These are phyloP conservation scores for Ariopsis seemanni DNA, from an alignment of 2,113 vertebrate species.

Conservation along the genomic window DNA sequence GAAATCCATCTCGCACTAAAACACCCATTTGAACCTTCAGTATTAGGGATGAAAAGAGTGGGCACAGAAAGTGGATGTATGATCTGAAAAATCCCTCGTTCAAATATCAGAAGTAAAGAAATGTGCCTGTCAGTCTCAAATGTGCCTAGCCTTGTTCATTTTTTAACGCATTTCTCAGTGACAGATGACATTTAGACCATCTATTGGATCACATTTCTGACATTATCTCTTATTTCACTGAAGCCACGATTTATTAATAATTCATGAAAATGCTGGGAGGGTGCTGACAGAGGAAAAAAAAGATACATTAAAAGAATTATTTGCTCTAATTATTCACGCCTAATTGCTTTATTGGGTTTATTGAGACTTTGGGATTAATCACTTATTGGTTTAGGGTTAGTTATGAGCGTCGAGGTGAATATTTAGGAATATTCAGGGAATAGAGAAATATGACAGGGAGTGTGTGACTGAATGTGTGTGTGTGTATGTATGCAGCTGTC, in stretches of 20 bases:
- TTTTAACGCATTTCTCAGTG: conserved; percentile 79
- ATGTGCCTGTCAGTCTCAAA: conserved; percentile 71
- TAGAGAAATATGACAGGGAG: neutral
- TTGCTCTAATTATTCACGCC: neutral
- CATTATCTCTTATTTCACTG: conserved; percentile 77
- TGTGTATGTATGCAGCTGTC: neutral
- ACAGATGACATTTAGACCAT: conserved; percentile 76
- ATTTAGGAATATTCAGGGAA: neutral
- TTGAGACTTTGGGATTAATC: neutral
- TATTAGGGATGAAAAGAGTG: conserved; percentile 58
- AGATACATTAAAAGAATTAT: conserved; percentile 44
- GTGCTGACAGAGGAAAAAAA: conserved; percentile 42
- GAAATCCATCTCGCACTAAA: conserved; percentile 65
- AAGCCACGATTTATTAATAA: conserved; percentile 77
- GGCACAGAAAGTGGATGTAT: conserved; percentile 65
- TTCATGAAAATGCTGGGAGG: conserved; percentile 67
- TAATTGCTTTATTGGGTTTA: conserved; percentile 22
- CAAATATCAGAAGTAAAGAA: conserved; percentile 70
- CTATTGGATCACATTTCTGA: conserved; percentile 77
- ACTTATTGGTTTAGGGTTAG: neutral
- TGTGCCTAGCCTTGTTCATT: conserved; percentile 54
- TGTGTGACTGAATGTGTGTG: neutral
- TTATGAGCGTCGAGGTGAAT: neutral
- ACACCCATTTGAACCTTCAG: conserved; percentile 62
- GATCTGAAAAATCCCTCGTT: conserved; percentile 60